Evolutionary conservation across 2,888 invertebrate species (phyloP).

Genomic region (Belgica antarctica): DNA sequence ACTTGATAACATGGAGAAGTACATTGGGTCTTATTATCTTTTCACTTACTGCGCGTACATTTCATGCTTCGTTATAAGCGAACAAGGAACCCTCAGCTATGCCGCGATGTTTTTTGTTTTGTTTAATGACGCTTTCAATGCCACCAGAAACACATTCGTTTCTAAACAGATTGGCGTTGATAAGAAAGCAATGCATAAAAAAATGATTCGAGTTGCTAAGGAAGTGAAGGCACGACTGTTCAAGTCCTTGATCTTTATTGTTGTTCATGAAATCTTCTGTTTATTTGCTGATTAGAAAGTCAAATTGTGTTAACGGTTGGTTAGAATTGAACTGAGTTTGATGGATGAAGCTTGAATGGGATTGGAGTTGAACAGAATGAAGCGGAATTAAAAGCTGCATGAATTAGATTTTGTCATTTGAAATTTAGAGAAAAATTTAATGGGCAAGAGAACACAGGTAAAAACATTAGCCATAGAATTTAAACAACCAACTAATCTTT

Average conservation of each 20-base stretch:
- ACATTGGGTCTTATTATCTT: background rate
- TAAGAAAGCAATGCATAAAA: background rate
- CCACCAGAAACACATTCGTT: background rate
- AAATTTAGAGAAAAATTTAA: too few species aligned
- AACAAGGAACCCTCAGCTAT: background rate
- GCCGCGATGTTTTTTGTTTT: too few species aligned
- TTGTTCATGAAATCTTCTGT: background rate
- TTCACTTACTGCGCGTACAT: too few species aligned
- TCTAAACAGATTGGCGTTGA: background rate
- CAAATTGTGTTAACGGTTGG: background rate
- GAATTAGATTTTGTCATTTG: too few species aligned
- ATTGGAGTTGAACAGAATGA: background rate
- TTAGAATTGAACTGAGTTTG: too few species aligned
- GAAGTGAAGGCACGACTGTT: background rate
- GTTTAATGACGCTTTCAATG: background rate
- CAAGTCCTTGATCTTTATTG: slow-evolving; percentile 18
- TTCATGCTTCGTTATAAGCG: background rate
- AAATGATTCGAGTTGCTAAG: background rate
- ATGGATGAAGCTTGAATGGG: background rate
- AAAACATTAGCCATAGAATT: too few species aligned
- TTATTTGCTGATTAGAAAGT: slow-evolving; percentile 12
- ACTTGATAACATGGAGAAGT: background rate
- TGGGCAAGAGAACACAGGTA: too few species aligned
- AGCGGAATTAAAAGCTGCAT: too few species aligned
- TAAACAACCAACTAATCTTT: too few species aligned